Evolutionary conservation across 1,140 invertebrate genomes (phyloP), one percentile per base, ranked within the genome.

Genomic region (Nixonia krombeini): DNA sequence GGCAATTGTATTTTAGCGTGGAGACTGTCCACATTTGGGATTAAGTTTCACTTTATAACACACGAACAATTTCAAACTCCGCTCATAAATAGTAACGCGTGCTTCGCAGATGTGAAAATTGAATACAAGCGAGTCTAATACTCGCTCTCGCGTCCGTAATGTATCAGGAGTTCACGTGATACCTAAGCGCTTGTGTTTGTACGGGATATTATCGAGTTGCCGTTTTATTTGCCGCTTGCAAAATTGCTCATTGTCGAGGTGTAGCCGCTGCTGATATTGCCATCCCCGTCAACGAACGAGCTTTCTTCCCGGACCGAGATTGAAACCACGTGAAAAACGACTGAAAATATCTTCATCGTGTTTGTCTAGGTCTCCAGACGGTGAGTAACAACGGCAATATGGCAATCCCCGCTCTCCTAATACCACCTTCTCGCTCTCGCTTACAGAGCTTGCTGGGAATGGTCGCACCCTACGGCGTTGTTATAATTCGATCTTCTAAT

Each of bases 331-430:
- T 29, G 44, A 47, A 38, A 17, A 26, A 38, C 21, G 42, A 12
- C 17, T n/a, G 35, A 47, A 58, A 67, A 73, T 66, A 64, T 57
- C 52, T 62, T 46, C 23, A 13, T 31, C 49, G 44, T 71, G 62
- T 70, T 73, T 64, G 52, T 55, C 62, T 46, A 73, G 56, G 26
- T 64, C 71, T 75, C 47, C 49, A 55, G 61, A 59, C 35, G 51
- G 42, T 61, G 65, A 64, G 31, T 66, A 68, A 72, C 62, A 69
- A 58, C 44, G 59, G 15, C 26, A 62, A 63, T 71, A 72, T 55
- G 51, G 41, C 26, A 15, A 51, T 41, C 23, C 26, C 49, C 16
- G 17, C 41, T 18, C 16, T 18, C 38, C n/a, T 31, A 15, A 41
- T 42, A 46, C 25, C 31, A 18, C 10, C 16, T 10, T 6, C 31